Evolutionary conservation across 2,113 vertebrate genomes (phyloP).

Genomic region (Nothobranchius furzeri): DNA sequence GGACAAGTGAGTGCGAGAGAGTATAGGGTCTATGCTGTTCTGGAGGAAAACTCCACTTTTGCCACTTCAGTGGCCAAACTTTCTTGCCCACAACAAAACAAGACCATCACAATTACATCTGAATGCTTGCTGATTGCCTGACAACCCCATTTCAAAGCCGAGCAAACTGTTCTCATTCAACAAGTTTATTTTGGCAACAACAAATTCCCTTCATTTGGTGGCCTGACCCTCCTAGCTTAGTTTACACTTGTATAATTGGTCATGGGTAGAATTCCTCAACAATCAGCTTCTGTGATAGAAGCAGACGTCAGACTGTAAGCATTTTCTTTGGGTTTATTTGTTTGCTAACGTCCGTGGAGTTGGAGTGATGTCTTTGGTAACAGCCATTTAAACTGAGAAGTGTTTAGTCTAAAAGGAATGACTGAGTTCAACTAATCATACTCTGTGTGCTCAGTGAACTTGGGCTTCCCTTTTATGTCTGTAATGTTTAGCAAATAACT

Average conservation of each 20-base stretch:
- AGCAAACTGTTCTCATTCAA: constrained; percentile 32
- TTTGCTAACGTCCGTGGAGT: constrained; percentile 19
- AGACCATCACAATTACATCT: constrained; percentile 36
- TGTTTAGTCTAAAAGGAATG: constrained; percentile 67
- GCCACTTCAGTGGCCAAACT: constrained; percentile 28
- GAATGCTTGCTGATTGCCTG: constrained; percentile 54
- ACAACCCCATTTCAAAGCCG: constrained; percentile 57
- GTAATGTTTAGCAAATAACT: background rate
- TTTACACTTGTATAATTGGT: constrained; percentile 55
- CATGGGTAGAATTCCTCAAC: constrained; percentile 53
- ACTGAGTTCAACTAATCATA: constrained; percentile 14
- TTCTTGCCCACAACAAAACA: constrained; percentile 36
- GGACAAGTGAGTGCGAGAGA: constrained; percentile 48
- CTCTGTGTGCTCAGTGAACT: constrained; percentile 10
- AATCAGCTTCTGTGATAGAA: constrained; percentile 48
- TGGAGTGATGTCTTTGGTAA: constrained; percentile 25
- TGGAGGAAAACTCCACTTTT: constrained; percentile 29
- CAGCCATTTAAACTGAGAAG: constrained; percentile 34
- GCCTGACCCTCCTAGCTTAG: constrained; percentile 34
- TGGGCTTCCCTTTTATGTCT: background rate
- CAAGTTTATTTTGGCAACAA: constrained; percentile 60
- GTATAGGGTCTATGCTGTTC: constrained; percentile 16
- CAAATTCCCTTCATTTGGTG: constrained; percentile 24
- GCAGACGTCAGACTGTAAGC: constrained; percentile 46
- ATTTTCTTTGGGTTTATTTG: constrained; percentile 64